Evolutionary conservation across 2,797 vertebrate species (phyloP).

Genomic region (Pogonophryne albipinna): DNA sequence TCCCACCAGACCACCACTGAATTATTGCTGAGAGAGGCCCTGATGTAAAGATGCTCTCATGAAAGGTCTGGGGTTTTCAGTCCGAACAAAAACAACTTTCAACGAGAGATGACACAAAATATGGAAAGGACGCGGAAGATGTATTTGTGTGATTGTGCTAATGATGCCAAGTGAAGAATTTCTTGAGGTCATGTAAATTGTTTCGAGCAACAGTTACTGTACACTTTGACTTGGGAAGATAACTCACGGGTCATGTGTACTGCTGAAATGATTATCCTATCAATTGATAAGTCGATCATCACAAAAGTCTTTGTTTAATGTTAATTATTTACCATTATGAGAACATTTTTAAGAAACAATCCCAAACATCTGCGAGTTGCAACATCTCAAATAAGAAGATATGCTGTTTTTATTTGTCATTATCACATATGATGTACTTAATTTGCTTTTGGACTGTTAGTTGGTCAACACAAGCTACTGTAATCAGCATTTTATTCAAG

Average conservation of each 20-base stretch:
- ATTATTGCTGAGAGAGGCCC: slow-evolving; percentile 36
- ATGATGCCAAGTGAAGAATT: background rate
- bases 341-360: background rate
- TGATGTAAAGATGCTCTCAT: slow-evolving; percentile 24
- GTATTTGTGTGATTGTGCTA: background rate
- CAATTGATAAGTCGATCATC: background rate
- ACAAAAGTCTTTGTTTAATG: background rate
- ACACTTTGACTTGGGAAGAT: too few species aligned
- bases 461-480: background rate
- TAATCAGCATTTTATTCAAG: background rate
- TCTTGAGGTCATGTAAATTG: slow-evolving; percentile 2
- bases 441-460: background rate
- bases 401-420: background rate
- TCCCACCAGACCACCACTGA: slow-evolving; percentile 47
- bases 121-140: background rate
- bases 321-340: background rate
- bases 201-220: background rate
- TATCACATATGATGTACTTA: background rate
- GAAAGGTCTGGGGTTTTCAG: slow-evolving; percentile 24
- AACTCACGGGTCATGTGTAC: too few species aligned
- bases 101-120: slow-evolving; percentile 1
- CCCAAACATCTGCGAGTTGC: background rate
- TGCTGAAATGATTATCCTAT: background rate
- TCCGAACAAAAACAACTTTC: slow-evolving; percentile 27
- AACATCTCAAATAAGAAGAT: background rate